Evolutionary conservation across 1,140 invertebrate genomes (phyloP).

Genomic region (Lamellibrachia luymesi): DNA sequence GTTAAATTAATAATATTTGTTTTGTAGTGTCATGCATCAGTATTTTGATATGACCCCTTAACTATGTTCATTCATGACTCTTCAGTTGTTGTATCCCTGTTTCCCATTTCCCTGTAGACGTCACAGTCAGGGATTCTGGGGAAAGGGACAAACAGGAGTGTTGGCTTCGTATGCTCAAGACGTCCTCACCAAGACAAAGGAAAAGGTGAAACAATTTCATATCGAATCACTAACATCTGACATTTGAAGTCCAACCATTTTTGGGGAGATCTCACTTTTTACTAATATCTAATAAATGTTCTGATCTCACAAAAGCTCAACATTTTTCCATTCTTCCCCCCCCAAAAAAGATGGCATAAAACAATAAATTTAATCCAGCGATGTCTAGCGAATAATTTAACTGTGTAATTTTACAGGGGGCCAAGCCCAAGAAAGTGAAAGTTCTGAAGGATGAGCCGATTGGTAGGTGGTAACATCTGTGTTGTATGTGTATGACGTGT

Average conservation of each 20-base stretch:
- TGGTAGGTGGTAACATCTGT: conserved; percentile 6
- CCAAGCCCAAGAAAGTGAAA: conserved; percentile 36
- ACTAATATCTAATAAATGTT: background rate
- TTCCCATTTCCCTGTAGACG: conserved; percentile 35
- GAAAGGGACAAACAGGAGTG: conserved; percentile 44
- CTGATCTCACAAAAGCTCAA: background rate
- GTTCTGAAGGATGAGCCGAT: conserved; percentile 49
- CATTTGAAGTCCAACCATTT: background rate
- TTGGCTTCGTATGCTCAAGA: conserved; percentile 48
- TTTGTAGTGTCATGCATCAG: too few relatives aligned
- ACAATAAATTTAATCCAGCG: background rate
- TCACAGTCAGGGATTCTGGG: conserved; percentile 49
- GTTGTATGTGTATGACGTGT: background rate
- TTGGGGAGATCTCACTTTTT: too few relatives aligned
- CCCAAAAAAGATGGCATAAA: background rate
- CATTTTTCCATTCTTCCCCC: background rate
- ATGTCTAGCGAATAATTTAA: background rate
- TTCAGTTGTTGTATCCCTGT: background rate
- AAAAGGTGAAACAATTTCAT: background rate
- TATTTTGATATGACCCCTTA: too few relatives aligned
- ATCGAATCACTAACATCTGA: background rate
- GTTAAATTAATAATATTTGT: too few relatives aligned
- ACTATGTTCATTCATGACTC: background rate
- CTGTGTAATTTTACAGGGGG: background rate
- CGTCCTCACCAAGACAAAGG: conserved; percentile 35